Base-by-base conservation (phyloP, 2,888 invertebrate species). In the Dolomedes plantarius region DNA sequence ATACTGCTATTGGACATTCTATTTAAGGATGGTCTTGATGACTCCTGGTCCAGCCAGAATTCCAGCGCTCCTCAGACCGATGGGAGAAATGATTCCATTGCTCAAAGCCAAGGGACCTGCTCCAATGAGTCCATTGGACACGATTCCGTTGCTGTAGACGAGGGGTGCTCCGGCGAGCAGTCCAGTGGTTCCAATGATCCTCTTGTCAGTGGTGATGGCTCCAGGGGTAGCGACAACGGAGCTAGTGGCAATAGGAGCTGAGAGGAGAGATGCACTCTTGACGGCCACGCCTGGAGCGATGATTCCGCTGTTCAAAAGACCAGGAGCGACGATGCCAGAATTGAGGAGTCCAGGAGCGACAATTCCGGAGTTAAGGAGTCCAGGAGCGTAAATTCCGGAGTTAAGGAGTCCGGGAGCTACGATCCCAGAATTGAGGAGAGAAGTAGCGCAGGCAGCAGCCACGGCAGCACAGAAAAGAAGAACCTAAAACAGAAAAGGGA, bases 11-110 rank as follows among this genome's bases (percentile, higher is more conserved):
- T 9, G 36, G 9, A 36, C 9, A 36, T 5, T 3, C 23, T 56
- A 56, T 23, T 56, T 56, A 5, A 56, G 23, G 56, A 56, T 56
- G 41, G 75, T 69, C 32, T 75, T 81, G 16, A 69, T 39, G 1
- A 75, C 13, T 11, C 75, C 81, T 9, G 81, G 74, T 19, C 29
- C 81, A 3, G 62, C 36, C 16, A 81, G 28, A 27, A 81, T 62
- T 36, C 74, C 74, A 9, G 9, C 36, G 16, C 69, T 27, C 13
- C 28, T 56, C 19, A 74, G 16, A 0, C 81, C 81, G 16, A 74
- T n/a, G 16, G 80, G 81, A n/a, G 68, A 36, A 16, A 68, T 16
- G 16, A 80, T 46, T 50, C 73, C 80, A 19, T 56, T 56, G 23
- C 23, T 19, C 5, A 56, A 56, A 19, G 19, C 56, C 5, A 71